Evolutionary conservation across 2,888 invertebrate genomes (phyloP).

Genomic region (Unio delphinus): DNA sequence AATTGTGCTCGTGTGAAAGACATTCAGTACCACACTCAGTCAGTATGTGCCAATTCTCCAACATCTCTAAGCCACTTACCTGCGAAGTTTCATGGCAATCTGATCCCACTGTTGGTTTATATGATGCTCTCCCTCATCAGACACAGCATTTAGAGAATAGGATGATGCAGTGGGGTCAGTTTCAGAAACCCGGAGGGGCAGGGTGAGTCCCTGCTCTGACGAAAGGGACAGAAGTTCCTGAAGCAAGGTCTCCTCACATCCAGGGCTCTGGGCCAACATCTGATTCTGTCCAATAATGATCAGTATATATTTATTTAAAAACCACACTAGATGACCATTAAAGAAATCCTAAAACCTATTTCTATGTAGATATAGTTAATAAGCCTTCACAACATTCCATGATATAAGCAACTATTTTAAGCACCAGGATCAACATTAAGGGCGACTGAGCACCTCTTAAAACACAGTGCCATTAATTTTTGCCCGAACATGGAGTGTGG

Average conservation of each 20-base stretch:
- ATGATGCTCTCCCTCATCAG: conserved; percentile 58
- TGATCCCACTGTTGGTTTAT: conserved; percentile 58
- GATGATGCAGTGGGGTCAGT: conserved; percentile 53
- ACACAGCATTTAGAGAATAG: conserved; percentile 63
- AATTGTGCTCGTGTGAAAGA: too few species aligned
- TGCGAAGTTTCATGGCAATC: conserved; percentile 41
- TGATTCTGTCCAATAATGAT: conserved; percentile 34
- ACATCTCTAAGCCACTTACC: too few species aligned
- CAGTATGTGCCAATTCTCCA: too few species aligned
- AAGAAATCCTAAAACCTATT: neutral
- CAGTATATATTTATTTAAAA: conserved; percentile 10
- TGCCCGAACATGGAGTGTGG: too few species aligned
- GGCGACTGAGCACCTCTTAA: too few species aligned
- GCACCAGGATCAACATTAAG: too few species aligned
- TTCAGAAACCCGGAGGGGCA: conserved; percentile 52
- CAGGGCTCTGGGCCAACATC: conserved; percentile 57
- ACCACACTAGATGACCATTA: neutral
- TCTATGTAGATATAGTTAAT: too few species aligned
- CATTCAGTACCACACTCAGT: too few species aligned
- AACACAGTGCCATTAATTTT: too few species aligned
- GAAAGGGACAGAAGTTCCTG: conserved; percentile 61
- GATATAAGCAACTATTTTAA: too few species aligned
- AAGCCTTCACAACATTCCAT: too few species aligned
- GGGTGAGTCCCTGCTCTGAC: conserved; percentile 63
- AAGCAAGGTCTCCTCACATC: conserved; percentile 63